A percentile compares a stretch with the other conserved stretches of the same genome.
phyloP scores from a whole-genome alignment of 2,797 vertebrate genomes.

The Parambassis ranga region DNA sequence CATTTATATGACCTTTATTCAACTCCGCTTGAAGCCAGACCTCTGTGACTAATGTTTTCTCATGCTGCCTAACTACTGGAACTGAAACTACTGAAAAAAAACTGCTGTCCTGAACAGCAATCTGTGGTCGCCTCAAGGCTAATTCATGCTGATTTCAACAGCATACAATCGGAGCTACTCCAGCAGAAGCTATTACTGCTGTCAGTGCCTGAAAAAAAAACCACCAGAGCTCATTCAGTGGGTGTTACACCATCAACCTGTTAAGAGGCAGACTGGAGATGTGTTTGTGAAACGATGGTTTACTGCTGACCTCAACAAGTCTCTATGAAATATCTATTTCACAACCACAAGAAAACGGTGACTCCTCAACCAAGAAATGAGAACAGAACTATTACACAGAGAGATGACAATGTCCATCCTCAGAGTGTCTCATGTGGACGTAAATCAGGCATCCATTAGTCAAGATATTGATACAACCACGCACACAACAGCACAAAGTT shows the following conservation, averaged over 20 bases:
- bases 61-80: too few species aligned
- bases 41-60: background rate
- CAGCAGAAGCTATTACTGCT: conserved; percentile 1
- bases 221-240: background rate
- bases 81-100: too few species aligned
- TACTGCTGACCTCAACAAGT: conserved; percentile 24
- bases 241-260: background rate
- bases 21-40: conserved; percentile 15
- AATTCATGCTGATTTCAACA: conserved; percentile 30
- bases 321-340: conserved; percentile 9
- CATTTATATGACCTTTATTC: conserved; percentile 23
- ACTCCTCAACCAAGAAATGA: conserved; percentile 17
- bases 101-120: conserved; percentile 6
- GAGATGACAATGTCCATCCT: background rate
- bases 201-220: background rate
- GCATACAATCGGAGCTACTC: conserved; percentile 9
- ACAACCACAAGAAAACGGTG: background rate
- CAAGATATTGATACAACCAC: background rate
- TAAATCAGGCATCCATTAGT: background rate
- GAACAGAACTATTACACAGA: background rate
- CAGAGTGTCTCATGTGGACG: too few species aligned
- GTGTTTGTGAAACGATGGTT: background rate
- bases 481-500: background rate
- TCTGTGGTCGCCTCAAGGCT: conserved; percentile 4
- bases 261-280: background rate